Evolutionary conservation across 1,140 invertebrate species (phyloP), one percentile per base, ranked within the genome.

Genomic region (Nilaparvata lugens): DNA sequence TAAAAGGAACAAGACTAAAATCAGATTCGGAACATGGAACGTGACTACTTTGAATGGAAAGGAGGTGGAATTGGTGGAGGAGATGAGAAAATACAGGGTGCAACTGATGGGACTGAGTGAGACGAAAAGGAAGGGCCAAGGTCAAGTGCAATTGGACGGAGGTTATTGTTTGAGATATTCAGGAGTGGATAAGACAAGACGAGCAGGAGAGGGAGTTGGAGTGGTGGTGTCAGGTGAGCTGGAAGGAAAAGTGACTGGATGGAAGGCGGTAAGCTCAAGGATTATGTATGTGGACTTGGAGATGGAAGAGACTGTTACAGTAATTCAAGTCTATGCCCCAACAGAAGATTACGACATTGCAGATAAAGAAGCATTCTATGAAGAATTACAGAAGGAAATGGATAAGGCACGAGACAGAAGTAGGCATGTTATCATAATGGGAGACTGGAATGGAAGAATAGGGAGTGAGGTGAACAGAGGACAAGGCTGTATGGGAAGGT

Each of bases 371-470:
- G 21, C 14, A 16, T 54, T 54, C 21, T 54, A 54, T 28, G n/a
- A 54, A 18, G 52, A 54, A 54, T 28, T 54, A 54, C 19, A 54
- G n/a, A 54, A 23, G 21, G 52, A 54, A 54, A 23, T 54, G 52
- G 52, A 54, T 24, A 54, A 5, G 52, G 52, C 19, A 16, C 52
- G 28, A 54, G 52, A 54, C 25, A 21, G 52, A 23, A 54, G 52
- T 28, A 54, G 52, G 28, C 52, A 54, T 54, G 52, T 54, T 7
- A 23, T 54, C 21, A 54, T n/a, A 23, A 54, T 23, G 14, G 52
- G 21, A 54, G 52, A 54, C 14, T 18, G 14, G 14, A 54, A n/a
- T 28, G 52, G 19, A 24, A 21, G 52, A 54, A 54, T 23, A 24
- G 21, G 14, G 28, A 54, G 28, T 23, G 21, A 54, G 21, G 52